phyloP scores from a whole-genome alignment of 2,113 vertebrate species.

The Shinisaurus crocodilurus region DNA sequence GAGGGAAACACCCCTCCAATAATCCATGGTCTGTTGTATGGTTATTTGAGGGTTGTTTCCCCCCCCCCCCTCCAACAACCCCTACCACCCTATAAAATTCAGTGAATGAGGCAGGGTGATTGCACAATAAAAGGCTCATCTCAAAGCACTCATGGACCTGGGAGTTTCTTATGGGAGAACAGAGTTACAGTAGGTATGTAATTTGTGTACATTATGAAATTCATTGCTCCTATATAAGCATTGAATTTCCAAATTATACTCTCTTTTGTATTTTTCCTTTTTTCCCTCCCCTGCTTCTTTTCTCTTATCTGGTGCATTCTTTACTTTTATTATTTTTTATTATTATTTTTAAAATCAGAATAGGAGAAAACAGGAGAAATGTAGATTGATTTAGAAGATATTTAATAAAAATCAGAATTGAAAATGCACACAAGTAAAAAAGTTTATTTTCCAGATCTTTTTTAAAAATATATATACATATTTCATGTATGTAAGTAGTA shows the following conservation, averaged over 20 bases:
- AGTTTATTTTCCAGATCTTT: slow-evolving; percentile 14
- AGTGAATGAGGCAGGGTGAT: too few relatives aligned
- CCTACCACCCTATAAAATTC: too few relatives aligned
- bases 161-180: neutral
- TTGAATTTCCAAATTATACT: neutral
- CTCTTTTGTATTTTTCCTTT: neutral
- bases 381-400: slow-evolving; percentile 46
- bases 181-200: neutral
- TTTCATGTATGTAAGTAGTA: neutral
- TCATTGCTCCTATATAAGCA: neutral
- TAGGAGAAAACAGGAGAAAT: slow-evolving; percentile 15
- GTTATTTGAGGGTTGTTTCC: too few relatives aligned
- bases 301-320: slow-evolving; percentile 2
- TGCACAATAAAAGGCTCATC: too few relatives aligned
- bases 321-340: slow-evolving; percentile 46
- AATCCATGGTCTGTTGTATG: too few relatives aligned
- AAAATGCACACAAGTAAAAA: slow-evolving; percentile 47
- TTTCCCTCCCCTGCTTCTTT: neutral
- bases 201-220: neutral
- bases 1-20: too few relatives aligned
- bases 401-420: slow-evolving; percentile 51
- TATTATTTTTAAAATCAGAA: slow-evolving; percentile 40
- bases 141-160: neutral
- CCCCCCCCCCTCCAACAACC: too few relatives aligned
- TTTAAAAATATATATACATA: neutral